Percentiles rank a stretch among this genome's conserved stretches.
Evolutionary conservation across 2,113 vertebrate genomes (phyloP).

Genomic region (Burhinus bistriatus): DNA sequence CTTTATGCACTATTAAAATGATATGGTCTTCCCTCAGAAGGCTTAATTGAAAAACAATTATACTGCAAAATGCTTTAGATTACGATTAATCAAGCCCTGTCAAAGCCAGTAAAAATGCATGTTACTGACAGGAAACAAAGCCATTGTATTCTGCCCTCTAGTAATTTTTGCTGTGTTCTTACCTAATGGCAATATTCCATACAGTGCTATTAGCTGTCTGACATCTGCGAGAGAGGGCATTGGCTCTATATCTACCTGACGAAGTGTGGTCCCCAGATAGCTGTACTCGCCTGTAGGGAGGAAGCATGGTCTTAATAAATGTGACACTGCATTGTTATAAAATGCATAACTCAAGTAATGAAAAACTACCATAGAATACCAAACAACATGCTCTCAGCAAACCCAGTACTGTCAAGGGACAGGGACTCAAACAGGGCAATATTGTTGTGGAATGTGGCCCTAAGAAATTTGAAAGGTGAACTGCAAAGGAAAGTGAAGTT

Average conservation of each 20-base stretch:
- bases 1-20: not conserved
- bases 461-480: not conserved
- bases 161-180: constrained; percentile 18
- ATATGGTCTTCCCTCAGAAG: not conserved
- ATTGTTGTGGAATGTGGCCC: not conserved
- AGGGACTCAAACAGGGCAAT: not conserved
- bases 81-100: not conserved
- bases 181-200: constrained; percentile 84
- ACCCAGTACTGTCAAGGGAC: fast-evolving
- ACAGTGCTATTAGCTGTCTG: constrained; percentile 81
- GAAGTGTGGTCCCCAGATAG: constrained; percentile 75
- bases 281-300: constrained; percentile 76
- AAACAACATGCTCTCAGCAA: not conserved
- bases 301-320: not conserved
- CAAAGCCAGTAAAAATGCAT: not conserved
- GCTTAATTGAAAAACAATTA: constrained; percentile 17
- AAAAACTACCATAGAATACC: not conserved
- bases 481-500: not conserved
- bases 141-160: not conserved
- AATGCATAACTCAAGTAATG: not conserved
- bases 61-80: not conserved
- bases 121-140: not conserved
- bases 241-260: constrained; percentile 71
- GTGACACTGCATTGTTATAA: not conserved
- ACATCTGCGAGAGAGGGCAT: constrained; percentile 82